Conservation (phyloP, 2,888 invertebrate species). For the Euzetes globulus region DNA sequence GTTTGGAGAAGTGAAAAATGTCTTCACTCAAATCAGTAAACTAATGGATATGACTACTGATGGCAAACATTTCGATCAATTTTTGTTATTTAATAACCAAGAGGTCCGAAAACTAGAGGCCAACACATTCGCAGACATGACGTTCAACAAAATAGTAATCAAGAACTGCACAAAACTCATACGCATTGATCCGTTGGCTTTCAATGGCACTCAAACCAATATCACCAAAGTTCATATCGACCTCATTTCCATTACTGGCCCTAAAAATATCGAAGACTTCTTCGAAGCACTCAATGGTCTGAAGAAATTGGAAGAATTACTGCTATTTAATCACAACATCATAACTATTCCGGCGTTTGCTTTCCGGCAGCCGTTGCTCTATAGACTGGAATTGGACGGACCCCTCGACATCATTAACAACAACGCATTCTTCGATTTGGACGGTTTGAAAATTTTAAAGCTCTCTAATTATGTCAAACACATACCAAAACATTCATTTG, state of each 20-base stretch:
- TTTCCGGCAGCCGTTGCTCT: slow-evolving; percentile 20
- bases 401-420: slow-evolving; percentile 28
- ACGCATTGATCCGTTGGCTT: slow-evolving; percentile 14
- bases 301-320: slow-evolving; percentile 29
- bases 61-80: slow-evolving; percentile 32
- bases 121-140: slow-evolving; percentile 29
- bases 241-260: slow-evolving; percentile 1
- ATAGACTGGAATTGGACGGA: slow-evolving; percentile 28
- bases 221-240: slow-evolving; percentile 25
- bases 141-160: slow-evolving; percentile 23
- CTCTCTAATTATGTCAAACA: slow-evolving; percentile 22
- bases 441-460: slow-evolving; percentile 23
- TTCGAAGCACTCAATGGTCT: slow-evolving; percentile 33
- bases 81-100: slow-evolving; percentile 26
- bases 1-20: slow-evolving; percentile 5
- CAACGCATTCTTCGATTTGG: slow-evolving; percentile 32
- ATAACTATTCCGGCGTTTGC: slow-evolving; percentile 22
- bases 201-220: slow-evolving; percentile 30
- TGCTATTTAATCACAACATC: slow-evolving; percentile 28
- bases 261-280: slow-evolving; percentile 21
- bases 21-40: slow-evolving; percentile 16
- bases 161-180: slow-evolving; percentile 31
- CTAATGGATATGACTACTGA: slow-evolving; percentile 23
- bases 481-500: slow-evolving; percentile 31
- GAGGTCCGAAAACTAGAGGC: slow-evolving; percentile 21